Conservation (phyloP, 2,113 vertebrate genomes). For the Phrynosoma platyrhinos region DNA sequence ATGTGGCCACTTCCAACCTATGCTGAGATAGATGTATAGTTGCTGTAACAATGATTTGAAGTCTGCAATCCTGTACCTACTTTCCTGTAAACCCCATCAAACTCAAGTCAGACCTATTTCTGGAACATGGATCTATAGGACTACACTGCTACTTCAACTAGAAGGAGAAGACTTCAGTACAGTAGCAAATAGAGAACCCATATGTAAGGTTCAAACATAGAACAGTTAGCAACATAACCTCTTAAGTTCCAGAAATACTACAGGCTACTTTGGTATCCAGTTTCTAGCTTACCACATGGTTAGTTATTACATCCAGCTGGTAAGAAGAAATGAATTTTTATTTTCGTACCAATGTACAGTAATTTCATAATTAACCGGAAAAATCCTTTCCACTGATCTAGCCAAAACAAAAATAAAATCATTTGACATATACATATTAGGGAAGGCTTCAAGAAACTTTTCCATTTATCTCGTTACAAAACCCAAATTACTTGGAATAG, state of each 20-base stretch:
- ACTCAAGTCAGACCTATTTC: not conserved
- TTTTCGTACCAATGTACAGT: not conserved
- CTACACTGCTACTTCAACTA: not conserved
- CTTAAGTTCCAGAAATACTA: not conserved
- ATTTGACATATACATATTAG: too few species aligned
- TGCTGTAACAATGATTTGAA: too few species aligned
- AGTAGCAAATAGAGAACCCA: not conserved
- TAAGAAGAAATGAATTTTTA: not conserved
- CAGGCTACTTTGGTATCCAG: not conserved
- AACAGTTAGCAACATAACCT: not conserved
- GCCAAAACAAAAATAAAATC: too few species aligned
- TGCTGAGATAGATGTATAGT: too few species aligned
- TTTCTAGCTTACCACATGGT: not conserved
- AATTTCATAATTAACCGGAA: not conserved
- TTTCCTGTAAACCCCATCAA: not conserved
- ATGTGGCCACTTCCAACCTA: too few species aligned
- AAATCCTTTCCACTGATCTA: not conserved
- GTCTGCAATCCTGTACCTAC: too few species aligned
- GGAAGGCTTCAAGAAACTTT: too few species aligned
- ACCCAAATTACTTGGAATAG: too few species aligned
- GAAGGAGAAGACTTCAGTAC: rapidly evolving
- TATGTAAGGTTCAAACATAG: not conserved
- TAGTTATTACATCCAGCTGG: not conserved
- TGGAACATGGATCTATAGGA: not conserved
- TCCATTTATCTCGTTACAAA: too few species aligned